These are phyloP conservation scores for Oppia nitens DNA, from an alignment of 1,140 invertebrate species.

Conservation along the genomic window DNA sequence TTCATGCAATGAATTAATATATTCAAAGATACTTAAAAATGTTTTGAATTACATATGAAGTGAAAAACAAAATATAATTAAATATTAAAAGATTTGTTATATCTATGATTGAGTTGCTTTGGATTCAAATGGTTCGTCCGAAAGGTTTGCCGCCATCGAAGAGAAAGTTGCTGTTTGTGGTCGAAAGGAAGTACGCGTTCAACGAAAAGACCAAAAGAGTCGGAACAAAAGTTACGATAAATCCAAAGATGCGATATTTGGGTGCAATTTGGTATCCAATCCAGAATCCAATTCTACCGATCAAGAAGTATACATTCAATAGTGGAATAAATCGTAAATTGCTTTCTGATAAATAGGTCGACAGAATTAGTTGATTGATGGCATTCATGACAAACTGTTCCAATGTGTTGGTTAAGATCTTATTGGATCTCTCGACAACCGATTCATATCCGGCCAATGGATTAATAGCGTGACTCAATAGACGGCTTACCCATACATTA, in stretches of 20 bases:
- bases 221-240: neutral
- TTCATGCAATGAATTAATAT: too few relatives aligned
- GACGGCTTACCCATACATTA: neutral
- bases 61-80: too few relatives aligned
- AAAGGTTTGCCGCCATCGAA: neutral
- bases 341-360: conserved; percentile 3
- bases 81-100: too few relatives aligned
- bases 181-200: neutral
- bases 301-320: neutral
- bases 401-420: conserved; percentile 14
- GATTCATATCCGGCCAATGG: conserved; percentile 5
- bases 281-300: conserved; percentile 13
- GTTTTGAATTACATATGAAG: too few relatives aligned
- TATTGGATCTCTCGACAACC: neutral
- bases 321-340: conserved; percentile 13
- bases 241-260: conserved; percentile 13
- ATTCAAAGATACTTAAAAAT: too few relatives aligned
- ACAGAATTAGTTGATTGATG: conserved; percentile 9
- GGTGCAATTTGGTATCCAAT: conserved; percentile 12
- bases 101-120: conserved; percentile 3
- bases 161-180: neutral
- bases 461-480: neutral
- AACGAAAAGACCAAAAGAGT: neutral
- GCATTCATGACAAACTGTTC: conserved; percentile 11
- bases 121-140: neutral